Evolutionary conservation across 2,888 invertebrate species (phyloP), one percentile per base, ranked within the genome.

Genomic region (Drosophila niveifrons): DNA sequence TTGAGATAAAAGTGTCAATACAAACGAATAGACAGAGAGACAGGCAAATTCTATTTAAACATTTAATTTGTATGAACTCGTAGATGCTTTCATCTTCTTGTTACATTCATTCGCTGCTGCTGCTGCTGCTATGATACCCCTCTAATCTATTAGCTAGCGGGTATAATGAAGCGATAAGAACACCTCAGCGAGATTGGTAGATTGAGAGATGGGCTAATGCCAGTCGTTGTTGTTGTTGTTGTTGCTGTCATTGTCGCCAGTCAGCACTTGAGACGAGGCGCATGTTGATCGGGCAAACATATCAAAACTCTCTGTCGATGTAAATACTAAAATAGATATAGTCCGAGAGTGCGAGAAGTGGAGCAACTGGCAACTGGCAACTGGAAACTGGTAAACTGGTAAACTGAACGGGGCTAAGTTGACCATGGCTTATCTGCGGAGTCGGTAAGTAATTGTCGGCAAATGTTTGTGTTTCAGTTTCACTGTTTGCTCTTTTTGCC

Each of bases 381-480:
- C 58, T 62, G 31, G 9, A 6, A 11, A 17, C 36, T 15, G 15
- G 8, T n/a, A 4, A 13, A 23, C 39, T 41, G 23, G 17, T 41
- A 4, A 39, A 31, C 31, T 10, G n/a, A 39, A 36, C 41, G 28
- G 28, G 28, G 13, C 31, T 6, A 41, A 41, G n/a, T 41, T 50
- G 69, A 34, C 76, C 63, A 44, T 36, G 29, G 68, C 59, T 68
- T 77, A 71, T 75, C 74, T 57, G n/a, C 8, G 50, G 9, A 36
- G 56, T 56, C 57, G 64, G 66, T 75, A 84, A 87, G 85, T 84
- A 87, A 89, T 87, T 89, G 89, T 89, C 89, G 85, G 85, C 82
- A 85, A 85, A 85, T 85, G 82, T 85, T 85, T 85, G 79, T 82
- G 65, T 75, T 81, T 75, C 52, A 23, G 23, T 23, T 23, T 23